Conservation (phyloP, 23 tunicate genomes). For the Halocynthia roretzi region DNA sequence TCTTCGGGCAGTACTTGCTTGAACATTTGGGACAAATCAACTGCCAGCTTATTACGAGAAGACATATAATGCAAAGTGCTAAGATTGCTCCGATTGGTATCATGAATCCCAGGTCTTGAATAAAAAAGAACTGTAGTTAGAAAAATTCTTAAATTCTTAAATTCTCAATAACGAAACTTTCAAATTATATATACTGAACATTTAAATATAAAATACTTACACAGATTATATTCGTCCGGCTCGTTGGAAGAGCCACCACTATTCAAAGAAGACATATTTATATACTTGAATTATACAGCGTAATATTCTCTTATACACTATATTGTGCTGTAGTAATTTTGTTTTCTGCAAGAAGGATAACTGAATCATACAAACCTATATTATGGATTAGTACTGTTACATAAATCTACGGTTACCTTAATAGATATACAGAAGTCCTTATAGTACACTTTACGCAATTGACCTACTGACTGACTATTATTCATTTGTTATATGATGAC, state of each 20-base stretch:
- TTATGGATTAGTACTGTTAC: no score
- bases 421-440: no score
- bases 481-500: no score
- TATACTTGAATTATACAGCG: no score
- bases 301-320: no score
- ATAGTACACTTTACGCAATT: no score
- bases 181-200: not conserved
- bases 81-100: slow-evolving; percentile 90
- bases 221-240: slow-evolving; percentile 87
- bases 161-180: not conserved
- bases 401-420: no score
- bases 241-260: slow-evolving; percentile 4
- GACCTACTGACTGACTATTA: no score
- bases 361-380: no score
- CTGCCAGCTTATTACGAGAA: slow-evolving; percentile 91
- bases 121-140: not conserved
- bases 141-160: not conserved
- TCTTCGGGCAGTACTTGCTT: slow-evolving; percentile 66
- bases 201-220: slow-evolving; percentile 33
- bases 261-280: no score
- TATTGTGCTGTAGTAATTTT: no score
- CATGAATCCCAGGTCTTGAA: slow-evolving; percentile 82
- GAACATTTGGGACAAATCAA: slow-evolving; percentile 87
- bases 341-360: no score
- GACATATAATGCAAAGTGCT: slow-evolving; percentile 62